phyloP scores from a whole-genome alignment of 2,888 invertebrate species.

The Sesia apiformis region DNA sequence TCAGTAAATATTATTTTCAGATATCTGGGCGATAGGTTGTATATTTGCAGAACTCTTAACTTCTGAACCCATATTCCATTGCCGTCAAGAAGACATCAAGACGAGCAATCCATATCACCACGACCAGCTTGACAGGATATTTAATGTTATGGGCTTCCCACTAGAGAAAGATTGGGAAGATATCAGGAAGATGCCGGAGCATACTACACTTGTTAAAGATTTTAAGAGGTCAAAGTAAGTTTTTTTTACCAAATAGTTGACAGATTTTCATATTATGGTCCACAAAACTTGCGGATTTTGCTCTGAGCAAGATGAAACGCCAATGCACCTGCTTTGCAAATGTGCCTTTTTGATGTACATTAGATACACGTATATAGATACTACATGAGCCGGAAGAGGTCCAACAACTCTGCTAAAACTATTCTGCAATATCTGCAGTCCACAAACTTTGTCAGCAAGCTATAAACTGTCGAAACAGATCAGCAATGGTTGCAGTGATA shows the following conservation, averaged over 20 bases:
- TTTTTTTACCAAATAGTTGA: background rate
- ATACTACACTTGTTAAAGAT: slow-evolving; percentile 94
- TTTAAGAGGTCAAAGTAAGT: slow-evolving; percentile 94
- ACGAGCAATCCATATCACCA: slow-evolving; percentile 99
- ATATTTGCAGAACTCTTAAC: slow-evolving; percentile 99
- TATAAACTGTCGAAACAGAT: too few relatives aligned
- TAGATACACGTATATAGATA: too few relatives aligned
- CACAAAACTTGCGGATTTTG: too few relatives aligned
- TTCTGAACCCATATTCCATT: slow-evolving; percentile 99
- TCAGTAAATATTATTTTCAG: slow-evolving; percentile 47
- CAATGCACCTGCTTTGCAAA: too few relatives aligned
- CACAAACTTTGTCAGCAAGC: too few relatives aligned
- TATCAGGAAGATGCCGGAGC: slow-evolving; percentile 99
- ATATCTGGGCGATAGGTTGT: slow-evolving; percentile 99
- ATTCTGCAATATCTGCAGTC: too few relatives aligned
- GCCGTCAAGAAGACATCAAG: slow-evolving; percentile 99
- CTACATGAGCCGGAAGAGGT: too few relatives aligned
- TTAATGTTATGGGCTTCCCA: slow-evolving; percentile 99
- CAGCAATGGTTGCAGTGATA: too few relatives aligned
- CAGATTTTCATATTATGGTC: too few relatives aligned
- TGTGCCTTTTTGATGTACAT: too few relatives aligned
- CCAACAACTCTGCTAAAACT: too few relatives aligned
- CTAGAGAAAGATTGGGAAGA: slow-evolving; percentile 99
- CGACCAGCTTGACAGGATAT: slow-evolving; percentile 98
- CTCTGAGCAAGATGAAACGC: too few relatives aligned